Conservation (phyloP, 2,113 vertebrate genomes). For the Pygathrix nemaeus region DNA sequence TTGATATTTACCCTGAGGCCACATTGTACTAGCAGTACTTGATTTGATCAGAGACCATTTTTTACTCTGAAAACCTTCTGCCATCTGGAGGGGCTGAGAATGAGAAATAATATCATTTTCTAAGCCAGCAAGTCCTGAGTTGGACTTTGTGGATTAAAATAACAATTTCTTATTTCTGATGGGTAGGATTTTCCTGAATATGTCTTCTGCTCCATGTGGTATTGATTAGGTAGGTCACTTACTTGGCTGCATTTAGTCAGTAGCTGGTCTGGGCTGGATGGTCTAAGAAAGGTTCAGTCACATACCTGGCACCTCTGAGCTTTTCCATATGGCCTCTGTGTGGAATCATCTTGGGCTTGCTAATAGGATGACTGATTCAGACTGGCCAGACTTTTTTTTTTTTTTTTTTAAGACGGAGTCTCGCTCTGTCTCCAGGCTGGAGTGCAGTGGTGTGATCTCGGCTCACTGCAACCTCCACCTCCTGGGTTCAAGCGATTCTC, state of each 20-base stretch:
- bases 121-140: not conserved
- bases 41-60: not conserved
- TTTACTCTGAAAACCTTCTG: not conserved
- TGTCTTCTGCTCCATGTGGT: not conserved
- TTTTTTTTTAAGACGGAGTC: not conserved
- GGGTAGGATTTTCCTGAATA: not conserved
- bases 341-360: not conserved
- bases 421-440: not conserved
- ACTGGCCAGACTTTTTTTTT: not conserved
- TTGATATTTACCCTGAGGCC: not conserved
- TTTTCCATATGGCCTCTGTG: not conserved
- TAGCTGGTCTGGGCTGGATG: not conserved
- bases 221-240: not conserved
- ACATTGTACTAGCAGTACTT: not conserved
- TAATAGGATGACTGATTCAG: not conserved
- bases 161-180: not conserved
- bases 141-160: not conserved
- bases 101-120: slow-evolving; percentile 28
- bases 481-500: no score
- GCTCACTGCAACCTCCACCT: not conserved
- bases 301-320: not conserved
- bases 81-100: not conserved
- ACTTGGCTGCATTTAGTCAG: not conserved
- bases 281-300: not conserved
- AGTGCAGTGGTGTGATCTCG: not conserved